Evolutionary conservation across 1,140 invertebrate species (phyloP), one percentile per base, ranked within the genome.

Genomic region (Bombyx mandarina): DNA sequence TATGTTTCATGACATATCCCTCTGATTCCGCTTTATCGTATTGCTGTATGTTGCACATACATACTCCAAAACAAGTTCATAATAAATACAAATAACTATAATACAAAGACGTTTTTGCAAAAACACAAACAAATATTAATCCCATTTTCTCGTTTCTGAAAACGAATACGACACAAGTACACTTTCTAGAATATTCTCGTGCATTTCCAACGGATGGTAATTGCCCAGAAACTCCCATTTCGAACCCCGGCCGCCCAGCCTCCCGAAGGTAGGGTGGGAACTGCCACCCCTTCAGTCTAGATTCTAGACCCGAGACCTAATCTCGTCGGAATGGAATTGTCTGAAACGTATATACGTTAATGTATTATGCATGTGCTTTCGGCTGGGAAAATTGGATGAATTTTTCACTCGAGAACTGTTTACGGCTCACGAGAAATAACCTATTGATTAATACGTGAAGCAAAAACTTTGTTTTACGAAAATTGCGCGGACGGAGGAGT

Each of bases 211-310:
- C 52, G 61, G 62, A 64, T 75, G 71, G 77, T 82, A 82, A 82
- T 82, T 82, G 79, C 77, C 72, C 75, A 76, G 77, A 73, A 81
- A 71, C 73, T 73, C 73, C 69, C 66, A 73, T 69, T 73, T 68
- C 60, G 56, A 64, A 56, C 56, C 52, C 63, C 64, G 62, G 54
- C 22, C 50, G 61, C 65, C 65, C 66, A 60, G 59, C 52, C 59
- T 53, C 56, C 53, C 58, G 26, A 5, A 5, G 26, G 26, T 35
- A 35, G 26, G 26, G 12, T 18, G 26, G 26, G 26, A 3, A 3
- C 26, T 35, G 26, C 22, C 10, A 26, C 50, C 51, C 44, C 52
- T 46, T 54, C 63, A 56, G 58, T 63, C 61, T 65, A 71, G 69
- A 74, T 75, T 65, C 65, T 62, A 67, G 63, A 64, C 65, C 62